phyloP scores from a whole-genome alignment of 2,797 vertebrate genomes.

The Masticophis lateralis region DNA sequence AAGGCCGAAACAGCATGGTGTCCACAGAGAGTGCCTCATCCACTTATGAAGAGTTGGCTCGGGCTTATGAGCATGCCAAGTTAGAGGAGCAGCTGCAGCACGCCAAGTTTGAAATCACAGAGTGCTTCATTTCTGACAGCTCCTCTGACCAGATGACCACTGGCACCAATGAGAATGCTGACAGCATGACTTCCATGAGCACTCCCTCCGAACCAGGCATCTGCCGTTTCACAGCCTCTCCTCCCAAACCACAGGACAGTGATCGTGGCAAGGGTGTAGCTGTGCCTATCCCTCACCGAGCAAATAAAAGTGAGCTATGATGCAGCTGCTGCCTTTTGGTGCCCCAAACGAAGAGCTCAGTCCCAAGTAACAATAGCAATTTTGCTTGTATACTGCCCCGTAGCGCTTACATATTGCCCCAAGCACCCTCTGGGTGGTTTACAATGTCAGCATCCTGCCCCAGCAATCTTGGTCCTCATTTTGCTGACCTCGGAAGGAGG shows the following conservation, averaged over 20 bases:
- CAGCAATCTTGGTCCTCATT: background rate
- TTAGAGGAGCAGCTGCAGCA: slow-evolving; percentile 83
- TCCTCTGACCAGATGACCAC: slow-evolving; percentile 99
- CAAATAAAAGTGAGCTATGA: slow-evolving; percentile 84
- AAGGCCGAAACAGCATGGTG: slow-evolving; percentile 99
- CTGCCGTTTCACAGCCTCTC: slow-evolving; percentile 96
- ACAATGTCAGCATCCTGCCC: background rate
- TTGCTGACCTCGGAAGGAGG: background rate
- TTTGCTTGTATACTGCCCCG: background rate
- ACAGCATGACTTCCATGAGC: slow-evolving; percentile 99
- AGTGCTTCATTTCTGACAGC: slow-evolving; percentile 98
- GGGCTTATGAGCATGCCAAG: slow-evolving; percentile 82
- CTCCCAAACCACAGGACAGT: slow-evolving; percentile 94
- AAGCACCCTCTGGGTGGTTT: background rate
- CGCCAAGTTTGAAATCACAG: slow-evolving; percentile 91
- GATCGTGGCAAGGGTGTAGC: slow-evolving; percentile 97
- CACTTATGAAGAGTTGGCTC: slow-evolving; percentile 82
- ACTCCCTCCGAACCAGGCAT: slow-evolving; percentile 96
- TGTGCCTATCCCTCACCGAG: slow-evolving; percentile 96
- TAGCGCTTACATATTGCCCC: too few relatives aligned
- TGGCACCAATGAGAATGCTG: slow-evolving; percentile 94
- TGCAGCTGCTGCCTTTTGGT: background rate
- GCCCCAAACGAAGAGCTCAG: background rate
- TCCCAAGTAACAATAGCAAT: background rate
- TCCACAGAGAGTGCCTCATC: slow-evolving; percentile 90